These are phyloP conservation scores for Physocephala rufipes DNA, from an alignment of 2,888 invertebrate species.

Conservation along the genomic window DNA sequence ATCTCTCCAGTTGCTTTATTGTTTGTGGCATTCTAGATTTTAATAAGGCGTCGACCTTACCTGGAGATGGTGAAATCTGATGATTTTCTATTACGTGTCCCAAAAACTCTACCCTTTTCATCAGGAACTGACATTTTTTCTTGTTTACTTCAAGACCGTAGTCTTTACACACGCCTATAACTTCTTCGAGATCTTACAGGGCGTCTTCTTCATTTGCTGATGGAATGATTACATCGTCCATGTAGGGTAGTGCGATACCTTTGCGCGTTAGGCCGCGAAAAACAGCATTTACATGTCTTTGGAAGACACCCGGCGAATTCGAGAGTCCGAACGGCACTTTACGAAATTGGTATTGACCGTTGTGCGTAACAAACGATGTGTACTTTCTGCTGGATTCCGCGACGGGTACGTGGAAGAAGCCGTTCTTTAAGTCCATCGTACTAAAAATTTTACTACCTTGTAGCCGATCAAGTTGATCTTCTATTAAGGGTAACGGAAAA, in stretches of 20 bases:
- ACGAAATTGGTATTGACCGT: conserved; percentile 51
- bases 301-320: conserved; percentile 51
- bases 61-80: conserved; percentile 14
- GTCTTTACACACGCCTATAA: conserved; percentile 22
- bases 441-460: conserved; percentile 51
- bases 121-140: conserved; percentile 31
- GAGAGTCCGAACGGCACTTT: conserved; percentile 59
- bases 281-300: conserved; percentile 46
- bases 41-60: conserved; percentile 23
- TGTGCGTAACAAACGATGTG: conserved; percentile 45
- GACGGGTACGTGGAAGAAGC: conserved; percentile 57
- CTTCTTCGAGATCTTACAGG: conserved; percentile 35
- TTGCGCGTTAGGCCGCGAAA: conserved; percentile 37
- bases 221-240: conserved; percentile 53
- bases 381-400: conserved; percentile 47
- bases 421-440: conserved; percentile 53
- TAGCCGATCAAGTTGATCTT: conserved; percentile 53
- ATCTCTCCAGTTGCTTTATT: conserved; percentile 20
- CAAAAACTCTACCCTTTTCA: conserved; percentile 18
- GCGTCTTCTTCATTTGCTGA: conserved; percentile 38
- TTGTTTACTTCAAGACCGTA: conserved; percentile 41
- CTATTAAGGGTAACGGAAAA: conserved; percentile 51
- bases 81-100: conserved; percentile 20
- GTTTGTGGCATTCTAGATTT: conserved; percentile 25
- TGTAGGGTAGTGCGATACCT: conserved; percentile 43